Percentiles rank a stretch among this genome's conserved stretches.
Evolutionary conservation across 1,140 invertebrate species (phyloP).

Genomic region (Thalassaphorura encarpata): DNA sequence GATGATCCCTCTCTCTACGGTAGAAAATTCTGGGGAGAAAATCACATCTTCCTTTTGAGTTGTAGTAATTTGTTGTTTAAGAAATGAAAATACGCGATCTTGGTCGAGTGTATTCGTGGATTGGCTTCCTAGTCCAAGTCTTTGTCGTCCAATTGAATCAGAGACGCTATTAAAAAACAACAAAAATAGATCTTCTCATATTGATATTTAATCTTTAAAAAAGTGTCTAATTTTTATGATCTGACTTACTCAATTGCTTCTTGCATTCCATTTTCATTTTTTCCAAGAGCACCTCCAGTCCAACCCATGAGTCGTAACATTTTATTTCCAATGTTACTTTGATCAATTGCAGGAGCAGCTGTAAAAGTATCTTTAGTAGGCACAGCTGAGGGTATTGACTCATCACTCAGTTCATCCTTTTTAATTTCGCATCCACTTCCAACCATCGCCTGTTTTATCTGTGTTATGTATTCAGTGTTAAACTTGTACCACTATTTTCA

Average conservation of each 20-base stretch:
- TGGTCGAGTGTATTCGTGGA: neutral
- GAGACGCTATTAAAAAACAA: neutral
- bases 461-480: too few relatives aligned
- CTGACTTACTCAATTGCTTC: constrained; percentile 48
- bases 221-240: neutral
- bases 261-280: constrained; percentile 53
- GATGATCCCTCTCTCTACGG: constrained; percentile 1
- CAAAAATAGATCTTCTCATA: neutral
- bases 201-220: neutral
- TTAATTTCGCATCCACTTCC: too few relatives aligned
- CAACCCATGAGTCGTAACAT: constrained; percentile 72
- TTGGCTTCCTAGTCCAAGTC: neutral
- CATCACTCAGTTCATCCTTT: too few relatives aligned
- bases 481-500: too few relatives aligned
- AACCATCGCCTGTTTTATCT: too few relatives aligned
- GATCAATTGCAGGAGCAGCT: too few relatives aligned
- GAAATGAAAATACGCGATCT: neutral
- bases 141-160: neutral
- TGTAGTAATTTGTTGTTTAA: neutral
- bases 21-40: constrained; percentile 4
- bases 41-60: neutral
- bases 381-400: too few relatives aligned
- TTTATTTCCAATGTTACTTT: too few relatives aligned
- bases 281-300: constrained; percentile 63
- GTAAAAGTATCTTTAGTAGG: too few relatives aligned